phyloP scores from a whole-genome alignment of 2,797 vertebrate species.

The Mormyrus proboscirostris region DNA sequence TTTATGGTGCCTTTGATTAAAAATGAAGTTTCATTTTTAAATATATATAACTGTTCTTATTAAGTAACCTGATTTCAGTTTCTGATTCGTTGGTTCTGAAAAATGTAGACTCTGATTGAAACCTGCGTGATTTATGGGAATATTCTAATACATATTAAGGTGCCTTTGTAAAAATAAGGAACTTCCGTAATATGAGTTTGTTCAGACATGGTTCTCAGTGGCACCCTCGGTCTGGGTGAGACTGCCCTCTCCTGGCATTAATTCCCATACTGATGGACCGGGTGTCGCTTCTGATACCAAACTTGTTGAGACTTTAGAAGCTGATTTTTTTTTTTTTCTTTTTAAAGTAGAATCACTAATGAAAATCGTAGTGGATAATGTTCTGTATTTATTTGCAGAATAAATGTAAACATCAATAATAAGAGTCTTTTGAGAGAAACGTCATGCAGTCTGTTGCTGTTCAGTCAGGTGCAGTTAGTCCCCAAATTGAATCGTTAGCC shows the following conservation, averaged over 20 bases:
- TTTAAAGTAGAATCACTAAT: not conserved
- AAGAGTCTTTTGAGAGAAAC: not conserved
- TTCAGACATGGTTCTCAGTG: not conserved
- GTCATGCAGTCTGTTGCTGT: not conserved
- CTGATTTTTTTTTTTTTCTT: not conserved
- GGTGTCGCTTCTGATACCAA: not conserved
- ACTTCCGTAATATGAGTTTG: not conserved
- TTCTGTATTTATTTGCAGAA: not conserved
- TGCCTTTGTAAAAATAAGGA: not conserved
- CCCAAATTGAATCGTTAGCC: not conserved
- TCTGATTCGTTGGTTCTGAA: not conserved
- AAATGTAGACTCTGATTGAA: not conserved
- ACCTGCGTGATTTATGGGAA: not conserved
- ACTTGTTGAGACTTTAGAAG: not conserved
- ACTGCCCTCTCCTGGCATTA: not conserved
- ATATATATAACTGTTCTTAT: not conserved
- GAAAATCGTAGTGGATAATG: not conserved
- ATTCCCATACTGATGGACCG: not conserved
- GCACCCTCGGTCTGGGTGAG: not conserved
- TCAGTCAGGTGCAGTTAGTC: not conserved
- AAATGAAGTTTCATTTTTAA: not conserved
- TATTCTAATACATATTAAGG: not conserved
- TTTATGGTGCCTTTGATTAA: not conserved
- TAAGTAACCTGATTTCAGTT: not conserved
- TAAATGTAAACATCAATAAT: not conserved